These are phyloP conservation scores for Knipowitschia caucasica DNA, from an alignment of 2,797 vertebrate genomes.

Conservation along the genomic window DNA sequence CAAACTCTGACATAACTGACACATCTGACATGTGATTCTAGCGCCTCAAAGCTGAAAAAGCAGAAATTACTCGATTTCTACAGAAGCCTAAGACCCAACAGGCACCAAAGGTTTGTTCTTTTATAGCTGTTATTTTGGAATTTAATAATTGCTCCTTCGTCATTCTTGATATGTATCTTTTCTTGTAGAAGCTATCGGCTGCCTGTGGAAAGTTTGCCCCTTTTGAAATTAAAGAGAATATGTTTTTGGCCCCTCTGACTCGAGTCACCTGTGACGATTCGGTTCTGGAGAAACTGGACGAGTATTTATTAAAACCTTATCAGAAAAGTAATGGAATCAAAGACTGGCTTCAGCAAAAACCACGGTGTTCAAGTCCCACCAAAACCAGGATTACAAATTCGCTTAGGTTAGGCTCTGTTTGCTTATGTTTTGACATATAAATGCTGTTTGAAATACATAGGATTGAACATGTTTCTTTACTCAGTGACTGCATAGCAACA, in stretches of 20 bases:
- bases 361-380: conserved; percentile 80
- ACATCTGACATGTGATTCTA: conserved; percentile 45
- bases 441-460: neutral
- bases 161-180: neutral
- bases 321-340: conserved; percentile 66
- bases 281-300: conserved; percentile 80
- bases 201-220: conserved; percentile 97
- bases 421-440: neutral
- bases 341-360: conserved; percentile 79
- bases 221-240: conserved; percentile 95
- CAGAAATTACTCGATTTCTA: conserved; percentile 93
- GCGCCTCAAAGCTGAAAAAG: conserved; percentile 93
- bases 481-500: conserved; percentile 75
- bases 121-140: neutral
- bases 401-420: conserved; percentile 51
- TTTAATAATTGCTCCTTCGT: neutral
- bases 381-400: conserved; percentile 30
- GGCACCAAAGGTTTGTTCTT: conserved; percentile 85
- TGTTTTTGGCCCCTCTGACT: conserved; percentile 86
- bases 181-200: conserved; percentile 86
- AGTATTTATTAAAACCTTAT: conserved; percentile 72
- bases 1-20: neutral
- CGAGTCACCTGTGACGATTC: conserved; percentile 81
- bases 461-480: neutral
- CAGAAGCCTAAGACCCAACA: conserved; percentile 92